A percentile compares a stretch with the other conserved stretches of the same genome.
These are phyloP conservation scores for Penaeus japonicus DNA, from an alignment of 1,140 invertebrate species.

Conservation along the genomic window DNA sequence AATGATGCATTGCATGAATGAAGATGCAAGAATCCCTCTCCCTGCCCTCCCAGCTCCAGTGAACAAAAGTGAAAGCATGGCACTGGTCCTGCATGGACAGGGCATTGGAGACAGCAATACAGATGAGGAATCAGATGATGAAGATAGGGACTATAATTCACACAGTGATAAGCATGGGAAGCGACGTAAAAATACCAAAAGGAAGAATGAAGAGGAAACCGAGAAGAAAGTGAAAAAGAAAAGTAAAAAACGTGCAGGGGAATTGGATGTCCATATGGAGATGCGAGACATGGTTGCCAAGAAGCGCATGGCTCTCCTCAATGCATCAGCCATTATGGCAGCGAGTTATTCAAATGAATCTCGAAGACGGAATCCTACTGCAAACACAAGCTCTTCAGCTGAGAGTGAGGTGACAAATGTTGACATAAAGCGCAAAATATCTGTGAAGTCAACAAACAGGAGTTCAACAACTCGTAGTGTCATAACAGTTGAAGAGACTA, in stretches of 20 bases:
- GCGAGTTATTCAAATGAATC: constrained; percentile 83
- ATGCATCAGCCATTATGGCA: constrained; percentile 89
- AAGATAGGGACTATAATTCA: constrained; percentile 55
- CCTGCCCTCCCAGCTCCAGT: constrained; percentile 36
- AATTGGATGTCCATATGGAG: constrained; percentile 70
- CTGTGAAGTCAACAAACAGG: constrained; percentile 55
- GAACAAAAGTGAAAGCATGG: constrained; percentile 51
- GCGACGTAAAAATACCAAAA: constrained; percentile 54
- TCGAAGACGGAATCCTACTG: constrained; percentile 61
- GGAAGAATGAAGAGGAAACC: constrained; percentile 49
- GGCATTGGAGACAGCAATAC: constrained; percentile 65
- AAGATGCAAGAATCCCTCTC: constrained; percentile 75
- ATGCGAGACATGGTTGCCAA: constrained; percentile 80
- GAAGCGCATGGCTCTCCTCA: constrained; percentile 91
- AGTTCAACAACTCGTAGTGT: constrained; percentile 56
- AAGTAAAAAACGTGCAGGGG: constrained; percentile 51
- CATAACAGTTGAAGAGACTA: constrained; percentile 58
- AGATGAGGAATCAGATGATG: constrained; percentile 60
- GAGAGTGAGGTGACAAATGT: constrained; percentile 58
- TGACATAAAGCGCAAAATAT: constrained; percentile 57
- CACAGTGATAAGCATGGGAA: constrained; percentile 39
- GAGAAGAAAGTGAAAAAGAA: constrained; percentile 55
- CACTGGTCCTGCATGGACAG: constrained; percentile 50
- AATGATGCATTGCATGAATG: constrained; percentile 91
- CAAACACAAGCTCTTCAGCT: constrained; percentile 51